Percentiles rank a stretch among this genome's conserved stretches.
These are phyloP conservation scores for Meleagris gallopavo DNA, from an alignment of 2,113 vertebrate species.

Conservation along the genomic window DNA sequence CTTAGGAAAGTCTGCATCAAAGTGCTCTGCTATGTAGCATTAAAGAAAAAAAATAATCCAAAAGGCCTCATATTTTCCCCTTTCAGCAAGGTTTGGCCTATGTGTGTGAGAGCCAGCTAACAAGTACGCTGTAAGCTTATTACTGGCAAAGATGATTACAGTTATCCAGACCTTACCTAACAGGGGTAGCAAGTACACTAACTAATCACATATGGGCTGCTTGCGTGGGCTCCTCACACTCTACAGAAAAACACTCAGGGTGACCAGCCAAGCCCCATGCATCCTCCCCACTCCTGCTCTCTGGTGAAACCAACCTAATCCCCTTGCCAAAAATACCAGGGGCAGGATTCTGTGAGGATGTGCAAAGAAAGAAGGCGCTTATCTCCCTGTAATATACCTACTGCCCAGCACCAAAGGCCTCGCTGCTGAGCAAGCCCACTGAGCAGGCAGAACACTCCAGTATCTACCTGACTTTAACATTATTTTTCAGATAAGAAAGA, in stretches of 20 bases:
- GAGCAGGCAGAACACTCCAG: neutral
- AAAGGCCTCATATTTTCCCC: neutral
- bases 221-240: neutral
- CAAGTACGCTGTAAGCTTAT: neutral
- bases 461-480: neutral
- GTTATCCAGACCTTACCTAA: neutral
- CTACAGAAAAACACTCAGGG: neutral
- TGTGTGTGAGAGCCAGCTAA: neutral
- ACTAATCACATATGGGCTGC: neutral
- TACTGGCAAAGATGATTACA: neutral
- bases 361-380: neutral
- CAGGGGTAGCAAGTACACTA: accelerated
- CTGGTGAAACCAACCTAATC: neutral
- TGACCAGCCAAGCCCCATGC: neutral
- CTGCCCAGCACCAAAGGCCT: neutral
- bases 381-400: no score
- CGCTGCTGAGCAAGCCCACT: neutral
- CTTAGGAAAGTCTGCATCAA: neutral
- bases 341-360: neutral
- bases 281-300: neutral
- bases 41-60: neutral
- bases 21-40: neutral
- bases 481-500: neutral
- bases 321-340: accelerated
- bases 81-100: neutral